Evolutionary conservation across 2,888 invertebrate species (phyloP).

Genomic region (Drosophila ezoana): DNA sequence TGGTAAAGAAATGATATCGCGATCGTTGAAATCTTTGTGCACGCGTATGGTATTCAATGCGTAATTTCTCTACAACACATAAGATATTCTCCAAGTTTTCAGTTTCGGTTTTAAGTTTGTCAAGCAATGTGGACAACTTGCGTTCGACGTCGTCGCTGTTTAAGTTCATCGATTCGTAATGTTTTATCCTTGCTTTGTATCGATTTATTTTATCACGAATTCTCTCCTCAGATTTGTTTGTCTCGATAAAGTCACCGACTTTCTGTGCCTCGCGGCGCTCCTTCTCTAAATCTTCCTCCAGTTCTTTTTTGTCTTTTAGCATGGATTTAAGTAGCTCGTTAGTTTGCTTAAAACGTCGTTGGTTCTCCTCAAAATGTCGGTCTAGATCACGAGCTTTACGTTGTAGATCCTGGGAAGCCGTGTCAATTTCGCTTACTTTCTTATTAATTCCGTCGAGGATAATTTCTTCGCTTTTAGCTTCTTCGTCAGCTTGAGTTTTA

Average conservation of each 20-base stretch:
- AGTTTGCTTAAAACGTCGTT: slow-evolving; percentile 41
- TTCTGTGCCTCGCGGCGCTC: slow-evolving; percentile 63
- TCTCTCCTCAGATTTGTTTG: slow-evolving; percentile 83
- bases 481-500: slow-evolving; percentile 40
- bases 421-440: slow-evolving; percentile 80
- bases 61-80: slow-evolving; percentile 44
- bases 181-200: slow-evolving; percentile 76
- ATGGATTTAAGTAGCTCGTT: slow-evolving; percentile 38
- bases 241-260: slow-evolving; percentile 78
- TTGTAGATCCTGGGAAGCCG: slow-evolving; percentile 53
- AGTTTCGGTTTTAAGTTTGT: slow-evolving; percentile 2
- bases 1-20: slow-evolving; percentile 55
- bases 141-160: slow-evolving; percentile 65
- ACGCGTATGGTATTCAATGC: slow-evolving; percentile 45
- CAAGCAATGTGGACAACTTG: slow-evolving; percentile 22
- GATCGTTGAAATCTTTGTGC: slow-evolving; percentile 54
- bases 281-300: slow-evolving; percentile 43
- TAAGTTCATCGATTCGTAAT: slow-evolving; percentile 73
- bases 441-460: slow-evolving; percentile 83
- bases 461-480: slow-evolving; percentile 43
- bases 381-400: slow-evolving; percentile 62
- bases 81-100: slow-evolving; percentile 13
- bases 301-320: slow-evolving; percentile 20
- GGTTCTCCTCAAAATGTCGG: slow-evolving; percentile 48
- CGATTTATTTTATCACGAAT: slow-evolving; percentile 82